phyloP scores from a whole-genome alignment of 2,797 vertebrate genomes.

The Anabas testudineus region DNA sequence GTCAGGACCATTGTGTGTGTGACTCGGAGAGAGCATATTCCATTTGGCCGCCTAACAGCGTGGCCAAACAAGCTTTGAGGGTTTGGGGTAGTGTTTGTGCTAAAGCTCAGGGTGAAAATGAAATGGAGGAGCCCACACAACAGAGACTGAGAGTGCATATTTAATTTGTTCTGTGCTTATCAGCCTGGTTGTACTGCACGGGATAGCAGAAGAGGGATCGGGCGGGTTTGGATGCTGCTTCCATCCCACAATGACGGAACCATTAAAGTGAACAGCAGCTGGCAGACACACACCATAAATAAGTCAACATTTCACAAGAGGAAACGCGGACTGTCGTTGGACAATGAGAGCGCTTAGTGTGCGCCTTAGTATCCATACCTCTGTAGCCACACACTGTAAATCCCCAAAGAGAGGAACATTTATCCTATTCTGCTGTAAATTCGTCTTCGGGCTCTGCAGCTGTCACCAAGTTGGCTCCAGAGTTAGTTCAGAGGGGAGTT shows the following conservation, averaged over 20 bases:
- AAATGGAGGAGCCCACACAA: slow-evolving; percentile 70
- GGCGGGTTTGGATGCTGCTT: slow-evolving; percentile 67
- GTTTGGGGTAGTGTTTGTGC: slow-evolving; percentile 62
- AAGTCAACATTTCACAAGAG: slow-evolving; percentile 72
- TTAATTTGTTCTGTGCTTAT: slow-evolving; percentile 76
- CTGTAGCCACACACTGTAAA: slow-evolving; percentile 42
- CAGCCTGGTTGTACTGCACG: slow-evolving; percentile 56
- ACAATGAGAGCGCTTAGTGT: slow-evolving; percentile 60
- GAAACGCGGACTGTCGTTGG: slow-evolving; percentile 66
- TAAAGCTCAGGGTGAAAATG: slow-evolving; percentile 66
- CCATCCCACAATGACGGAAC: slow-evolving; percentile 75
- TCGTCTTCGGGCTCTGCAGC: slow-evolving; percentile 55
- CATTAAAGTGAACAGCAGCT: slow-evolving; percentile 83
- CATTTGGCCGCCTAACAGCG: slow-evolving; percentile 59
- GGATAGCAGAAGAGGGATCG: slow-evolving; percentile 36
- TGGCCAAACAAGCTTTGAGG: slow-evolving; percentile 60
- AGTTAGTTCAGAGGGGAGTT: slow-evolving; percentile 65
- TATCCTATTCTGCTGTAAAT: slow-evolving; percentile 46
- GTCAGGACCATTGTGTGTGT: slow-evolving; percentile 54
- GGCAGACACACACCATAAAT: slow-evolving; percentile 74
- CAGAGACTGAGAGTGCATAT: slow-evolving; percentile 69
- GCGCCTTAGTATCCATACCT: slow-evolving; percentile 44
- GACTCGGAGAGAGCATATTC: slow-evolving; percentile 59
- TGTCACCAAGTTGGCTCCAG: slow-evolving; percentile 62
- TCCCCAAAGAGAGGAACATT: slow-evolving; percentile 37